These are phyloP conservation scores for Pangasius sanitwongsei DNA, from an alignment of 2,797 vertebrate genomes.

Conservation along the genomic window DNA sequence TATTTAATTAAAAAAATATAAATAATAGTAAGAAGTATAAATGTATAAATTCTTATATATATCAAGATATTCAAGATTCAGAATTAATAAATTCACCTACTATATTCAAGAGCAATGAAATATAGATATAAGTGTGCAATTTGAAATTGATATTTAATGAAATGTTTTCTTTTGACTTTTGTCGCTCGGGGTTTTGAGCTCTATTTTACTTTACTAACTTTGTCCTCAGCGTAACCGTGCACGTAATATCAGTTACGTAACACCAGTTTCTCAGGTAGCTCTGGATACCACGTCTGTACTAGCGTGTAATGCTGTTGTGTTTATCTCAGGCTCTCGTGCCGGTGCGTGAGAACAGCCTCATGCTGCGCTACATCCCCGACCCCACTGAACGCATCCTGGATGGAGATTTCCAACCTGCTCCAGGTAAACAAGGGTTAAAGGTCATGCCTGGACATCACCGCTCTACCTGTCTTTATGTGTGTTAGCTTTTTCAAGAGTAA, in stretches of 20 bases:
- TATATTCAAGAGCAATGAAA: too few species aligned
- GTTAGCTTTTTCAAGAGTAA: background rate
- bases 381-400: constrained; percentile 86
- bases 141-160: background rate
- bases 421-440: constrained; percentile 73
- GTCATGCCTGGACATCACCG: background rate
- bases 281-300: background rate
- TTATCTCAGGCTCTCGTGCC: constrained; percentile 77
- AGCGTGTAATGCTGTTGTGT: constrained; percentile 26
- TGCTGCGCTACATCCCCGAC: constrained; percentile 93
- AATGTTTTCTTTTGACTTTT: background rate
- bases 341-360: constrained; percentile 84
- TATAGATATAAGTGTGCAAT: background rate
- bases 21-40: background rate
- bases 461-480: background rate
- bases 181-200: too few species aligned
- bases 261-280: background rate
- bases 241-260: background rate
- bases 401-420: constrained; percentile 84
- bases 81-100: too few species aligned
- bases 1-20: background rate
- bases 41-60: background rate
- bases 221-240: background rate
- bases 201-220: background rate
- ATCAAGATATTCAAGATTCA: background rate